Percentiles rank a stretch among this genome's conserved stretches.
Conservation (phyloP, 2,797 vertebrate species). For the Coreius guichenoti region DNA sequence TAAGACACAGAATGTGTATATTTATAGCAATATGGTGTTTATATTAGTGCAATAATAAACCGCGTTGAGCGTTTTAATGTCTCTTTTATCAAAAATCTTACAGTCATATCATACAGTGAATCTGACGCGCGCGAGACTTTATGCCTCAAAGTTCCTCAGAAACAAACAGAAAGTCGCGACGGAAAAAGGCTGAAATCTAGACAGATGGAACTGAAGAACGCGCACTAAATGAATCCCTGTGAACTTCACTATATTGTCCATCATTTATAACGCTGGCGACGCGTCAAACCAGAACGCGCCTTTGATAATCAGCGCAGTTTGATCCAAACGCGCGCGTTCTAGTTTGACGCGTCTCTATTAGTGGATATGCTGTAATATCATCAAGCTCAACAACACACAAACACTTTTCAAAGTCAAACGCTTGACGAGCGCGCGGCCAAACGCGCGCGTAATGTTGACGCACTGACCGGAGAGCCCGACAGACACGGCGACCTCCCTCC, state of each 20-base stretch:
- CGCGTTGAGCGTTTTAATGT: no score
- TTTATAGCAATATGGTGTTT: no score
- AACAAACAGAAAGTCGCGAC: not conserved
- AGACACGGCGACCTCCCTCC: slow-evolving; percentile 70
- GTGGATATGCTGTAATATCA: not conserved
- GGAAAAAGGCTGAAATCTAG: fast-evolving
- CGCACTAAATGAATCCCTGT: not conserved
- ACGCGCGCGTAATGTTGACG: slow-evolving; percentile 60
- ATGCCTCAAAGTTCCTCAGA: no score
- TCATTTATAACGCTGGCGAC: not conserved
- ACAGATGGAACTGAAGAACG: not conserved
- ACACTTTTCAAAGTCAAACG: not conserved
- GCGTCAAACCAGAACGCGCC: not conserved
- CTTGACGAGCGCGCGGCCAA: slow-evolving; percentile 56
- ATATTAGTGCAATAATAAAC: not conserved
- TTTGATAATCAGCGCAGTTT: not conserved
- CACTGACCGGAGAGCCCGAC: slow-evolving; percentile 74
- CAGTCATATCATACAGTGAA: not conserved
- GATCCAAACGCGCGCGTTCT: not conserved
- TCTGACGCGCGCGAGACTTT: not conserved
- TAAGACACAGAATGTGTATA: no score
- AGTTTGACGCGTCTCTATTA: not conserved
- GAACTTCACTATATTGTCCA: not conserved
- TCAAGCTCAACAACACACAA: not conserved
- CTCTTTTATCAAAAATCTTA: not conserved